A percentile compares a stretch with the other conserved stretches of the same genome.
phyloP scores from a whole-genome alignment of 2,888 invertebrate genomes.

The Drosophila subsilvestris region DNA sequence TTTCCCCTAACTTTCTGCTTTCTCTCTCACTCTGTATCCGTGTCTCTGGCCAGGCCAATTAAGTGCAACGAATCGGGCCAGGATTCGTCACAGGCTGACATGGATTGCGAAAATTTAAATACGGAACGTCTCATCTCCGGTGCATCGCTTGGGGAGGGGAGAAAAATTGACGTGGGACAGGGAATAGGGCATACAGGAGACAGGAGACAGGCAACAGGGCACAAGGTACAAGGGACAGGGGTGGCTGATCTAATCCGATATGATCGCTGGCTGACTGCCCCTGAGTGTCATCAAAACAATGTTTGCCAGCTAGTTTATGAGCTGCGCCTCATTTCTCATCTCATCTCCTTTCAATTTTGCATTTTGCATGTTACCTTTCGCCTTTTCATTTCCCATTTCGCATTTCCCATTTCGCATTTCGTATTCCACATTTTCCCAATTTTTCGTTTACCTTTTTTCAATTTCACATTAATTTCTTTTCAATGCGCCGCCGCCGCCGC shows the following conservation, averaged over 20 bases:
- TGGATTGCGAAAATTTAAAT: constrained; percentile 72
- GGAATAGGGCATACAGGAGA: neutral
- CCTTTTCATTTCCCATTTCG: constrained; percentile 26
- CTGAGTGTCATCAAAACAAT: constrained; percentile 79
- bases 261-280: constrained; percentile 52
- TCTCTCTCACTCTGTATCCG: constrained; percentile 15
- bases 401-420: constrained; percentile 29
- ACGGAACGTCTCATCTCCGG: constrained; percentile 38
- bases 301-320: constrained; percentile 77
- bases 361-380: constrained; percentile 32
- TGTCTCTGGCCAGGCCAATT: constrained; percentile 57
- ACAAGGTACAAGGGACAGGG: neutral
- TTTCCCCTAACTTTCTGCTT: constrained; percentile 61
- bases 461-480: constrained; percentile 77
- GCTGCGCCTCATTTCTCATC: constrained; percentile 64
- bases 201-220: neutral
- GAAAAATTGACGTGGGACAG: neutral
- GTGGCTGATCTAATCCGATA: neutral
- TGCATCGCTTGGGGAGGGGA: neutral
- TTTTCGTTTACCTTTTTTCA: constrained; percentile 43
- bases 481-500: constrained; percentile 72
- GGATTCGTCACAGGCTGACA: constrained; percentile 65
- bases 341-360: constrained; percentile 48
- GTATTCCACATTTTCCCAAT: constrained; percentile 3
- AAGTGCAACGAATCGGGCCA: constrained; percentile 70